These are phyloP conservation scores for Urophycis tenuis DNA, from an alignment of 2,797 vertebrate genomes.

Conservation along the genomic window DNA sequence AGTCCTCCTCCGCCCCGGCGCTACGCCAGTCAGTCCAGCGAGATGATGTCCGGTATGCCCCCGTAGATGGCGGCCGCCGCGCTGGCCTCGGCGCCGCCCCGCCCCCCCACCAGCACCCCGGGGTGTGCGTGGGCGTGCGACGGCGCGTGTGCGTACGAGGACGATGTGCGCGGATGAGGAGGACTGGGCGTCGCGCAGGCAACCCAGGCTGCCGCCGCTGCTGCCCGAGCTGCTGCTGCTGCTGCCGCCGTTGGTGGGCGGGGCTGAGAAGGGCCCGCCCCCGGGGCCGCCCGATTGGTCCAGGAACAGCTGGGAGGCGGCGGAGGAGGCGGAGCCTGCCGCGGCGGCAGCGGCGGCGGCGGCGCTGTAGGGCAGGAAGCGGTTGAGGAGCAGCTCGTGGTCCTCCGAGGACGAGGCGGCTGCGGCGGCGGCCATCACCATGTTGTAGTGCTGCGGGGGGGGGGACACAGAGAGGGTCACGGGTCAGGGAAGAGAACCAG, in stretches of 20 bases:
- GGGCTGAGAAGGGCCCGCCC: conserved; percentile 66
- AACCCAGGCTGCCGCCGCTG: conserved; percentile 85
- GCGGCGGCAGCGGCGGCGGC: conserved; percentile 17
- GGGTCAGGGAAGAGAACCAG: too few relatives aligned
- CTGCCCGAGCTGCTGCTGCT: conserved; percentile 83
- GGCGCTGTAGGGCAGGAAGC: conserved; percentile 87
- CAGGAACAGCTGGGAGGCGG: conserved; percentile 90
- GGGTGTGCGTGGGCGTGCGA: conserved; percentile 58
- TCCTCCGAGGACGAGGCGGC: conserved; percentile 87
- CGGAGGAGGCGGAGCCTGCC: conserved; percentile 39
- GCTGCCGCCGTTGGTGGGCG: conserved; percentile 66
- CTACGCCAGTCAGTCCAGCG: conserved; percentile 82
- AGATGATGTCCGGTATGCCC: conserved; percentile 92
- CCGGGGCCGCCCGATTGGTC: conserved; percentile 80
- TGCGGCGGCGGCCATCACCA: conserved; percentile 89
- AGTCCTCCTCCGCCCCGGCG: conserved; percentile 5
- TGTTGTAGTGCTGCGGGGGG: conserved; percentile 86
- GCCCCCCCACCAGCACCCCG: conserved; percentile 47
- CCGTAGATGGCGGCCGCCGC: conserved; percentile 79
- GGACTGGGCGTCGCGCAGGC: conserved; percentile 82
- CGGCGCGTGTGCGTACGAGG: not conserved
- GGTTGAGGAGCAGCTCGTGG: conserved; percentile 87
- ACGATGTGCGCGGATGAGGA: conserved; percentile 46
- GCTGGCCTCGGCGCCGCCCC: conserved; percentile 72
- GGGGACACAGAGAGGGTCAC: not conserved